Base-by-base conservation (phyloP, 2,888 invertebrate species). In the Pollenia amentaria region DNA sequence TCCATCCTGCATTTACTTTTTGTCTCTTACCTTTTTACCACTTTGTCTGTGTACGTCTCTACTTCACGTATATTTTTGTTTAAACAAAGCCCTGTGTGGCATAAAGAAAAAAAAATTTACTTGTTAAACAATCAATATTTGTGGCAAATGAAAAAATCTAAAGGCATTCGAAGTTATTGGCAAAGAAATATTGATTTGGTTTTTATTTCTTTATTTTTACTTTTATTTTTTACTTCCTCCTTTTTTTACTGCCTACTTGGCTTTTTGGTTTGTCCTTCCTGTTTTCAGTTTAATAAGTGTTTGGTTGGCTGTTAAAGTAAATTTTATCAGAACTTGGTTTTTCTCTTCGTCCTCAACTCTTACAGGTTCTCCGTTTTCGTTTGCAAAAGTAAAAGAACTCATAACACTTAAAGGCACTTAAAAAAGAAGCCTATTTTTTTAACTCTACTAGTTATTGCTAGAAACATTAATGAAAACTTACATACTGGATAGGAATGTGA, bases 51-150 rank as follows among this genome's bases (percentile, higher is more conserved):
- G 38, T 67, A 16, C 0, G n/a, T 11, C 16, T 60, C 38, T 29
- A 10, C 51, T 76, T 69, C 29, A 29, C 29, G 29, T 53, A 10
- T 57, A 42, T 57, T 53, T 80, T 53, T 57, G 16, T 75, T 48
- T 60, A 57, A 57, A 67, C 40, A 67, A 51, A 57, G 16, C 3
- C 21, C 21, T 38, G 9, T 38, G 9, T 8, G 9, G 21, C 14
- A 46, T 60, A 42, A 53, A 48, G 6, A n/a, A 40, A 51, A 62
- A 69, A 60, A 70, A 60, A 46, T 9, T n/a, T 21, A 84, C 75
- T 83, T 87, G 72, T 77, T 83, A 70, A 80, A 76, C 76, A 87
- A 84, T 84, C 84, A 77, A 87, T 86, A 83, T 83, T 79, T 86
- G 82, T 75, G 57, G 67, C 16, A 70, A 69, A 69, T 46, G 16